phyloP scores from a whole-genome alignment of 2,888 invertebrate species.

The Merodon equestris region DNA sequence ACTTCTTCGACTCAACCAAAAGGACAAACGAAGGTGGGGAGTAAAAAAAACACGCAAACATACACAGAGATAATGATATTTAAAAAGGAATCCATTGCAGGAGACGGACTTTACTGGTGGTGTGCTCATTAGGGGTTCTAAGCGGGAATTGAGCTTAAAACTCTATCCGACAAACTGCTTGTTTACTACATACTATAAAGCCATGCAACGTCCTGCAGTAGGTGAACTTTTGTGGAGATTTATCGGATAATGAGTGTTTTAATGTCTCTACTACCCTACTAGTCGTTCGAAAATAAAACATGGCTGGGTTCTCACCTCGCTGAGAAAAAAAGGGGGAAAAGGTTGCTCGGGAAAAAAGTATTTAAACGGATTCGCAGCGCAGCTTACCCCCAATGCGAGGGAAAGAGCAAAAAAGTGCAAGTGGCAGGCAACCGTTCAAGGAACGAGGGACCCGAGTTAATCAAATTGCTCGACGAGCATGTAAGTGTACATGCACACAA shows the following conservation, averaged over 20 bases:
- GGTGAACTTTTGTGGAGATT: slow-evolving; percentile 47
- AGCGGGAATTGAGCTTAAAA: slow-evolving; percentile 58
- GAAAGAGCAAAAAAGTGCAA: slow-evolving; percentile 23
- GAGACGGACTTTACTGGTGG: slow-evolving; percentile 20
- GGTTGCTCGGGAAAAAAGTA: too few relatives aligned
- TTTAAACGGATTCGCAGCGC: too few relatives aligned
- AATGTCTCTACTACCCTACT: slow-evolving; percentile 50
- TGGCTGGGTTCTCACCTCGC: slow-evolving; percentile 19
- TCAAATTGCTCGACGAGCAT: slow-evolving; percentile 38
- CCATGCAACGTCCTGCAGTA: slow-evolving; percentile 18
- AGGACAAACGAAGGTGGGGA: neutral
- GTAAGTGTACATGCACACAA: neutral
- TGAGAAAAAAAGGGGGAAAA: neutral
- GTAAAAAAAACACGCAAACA: neutral
- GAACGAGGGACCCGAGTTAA: slow-evolving; percentile 44
- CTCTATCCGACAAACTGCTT: slow-evolving; percentile 46
- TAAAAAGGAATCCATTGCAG: slow-evolving; percentile 14
- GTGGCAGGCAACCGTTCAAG: slow-evolving; percentile 3
- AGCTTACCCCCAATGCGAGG: too few relatives aligned
- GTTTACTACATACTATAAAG: slow-evolving; percentile 6
- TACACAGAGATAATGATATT: slow-evolving; percentile 1
- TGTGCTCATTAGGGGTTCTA: slow-evolving; percentile 55
- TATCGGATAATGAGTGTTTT: slow-evolving; percentile 65
- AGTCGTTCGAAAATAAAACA: neutral
- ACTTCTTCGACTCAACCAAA: slow-evolving; percentile 29